Base-by-base conservation (phyloP, 2,113 vertebrate genomes). In the Tyrannus savana region DNA sequence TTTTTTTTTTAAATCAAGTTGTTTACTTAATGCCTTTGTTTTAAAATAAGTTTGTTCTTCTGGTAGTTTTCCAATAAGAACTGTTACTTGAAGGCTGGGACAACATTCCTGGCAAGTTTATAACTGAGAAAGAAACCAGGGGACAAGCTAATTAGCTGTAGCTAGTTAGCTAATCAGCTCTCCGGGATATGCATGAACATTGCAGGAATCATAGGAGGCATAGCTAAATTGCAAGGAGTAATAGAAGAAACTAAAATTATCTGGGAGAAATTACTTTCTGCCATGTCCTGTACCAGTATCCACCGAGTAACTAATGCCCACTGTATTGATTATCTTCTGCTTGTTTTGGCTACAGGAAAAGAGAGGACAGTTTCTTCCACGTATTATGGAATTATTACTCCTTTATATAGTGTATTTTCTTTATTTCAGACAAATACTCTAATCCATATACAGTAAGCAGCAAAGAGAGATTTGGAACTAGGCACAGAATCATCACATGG, bases 21-120 rank as follows among this genome's bases (percentile, higher is more conserved):
- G 39, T 92, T 94, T 92, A 77, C 42, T 33, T 77, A 73, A 69
- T n/a, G 19, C 55, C 76, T 76, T 88, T 80, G 49, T n/a, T 96
- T 84, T 41, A 80, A 80, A 90, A 10, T 64, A 72, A 92, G 42
- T 69, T 83, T 73, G 64, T 2, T 3, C 22, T 89, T 78, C 56
- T 93, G 55, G 55, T 84, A 62, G 39, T 41, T 93, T 87, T 91
- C 64, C 82, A 89, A n/a, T 35, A 46, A 55, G 73, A 96, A 78
- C 31, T 56, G 37, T 37, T 94, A 28, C 41, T 93, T 84, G 88
- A 91, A 84, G 74, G 46, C 35, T 31, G 66, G 53, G 42, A 66
- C 13, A 89, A 42, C 47, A 58, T 91, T 89, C n/a, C 46, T 77
- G 42, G 46, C 33, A 69, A 67, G 24, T 66, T 37, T 60, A 42